Conservation (phyloP, 2,113 vertebrate genomes). For the Donacobius atricapilla region DNA sequence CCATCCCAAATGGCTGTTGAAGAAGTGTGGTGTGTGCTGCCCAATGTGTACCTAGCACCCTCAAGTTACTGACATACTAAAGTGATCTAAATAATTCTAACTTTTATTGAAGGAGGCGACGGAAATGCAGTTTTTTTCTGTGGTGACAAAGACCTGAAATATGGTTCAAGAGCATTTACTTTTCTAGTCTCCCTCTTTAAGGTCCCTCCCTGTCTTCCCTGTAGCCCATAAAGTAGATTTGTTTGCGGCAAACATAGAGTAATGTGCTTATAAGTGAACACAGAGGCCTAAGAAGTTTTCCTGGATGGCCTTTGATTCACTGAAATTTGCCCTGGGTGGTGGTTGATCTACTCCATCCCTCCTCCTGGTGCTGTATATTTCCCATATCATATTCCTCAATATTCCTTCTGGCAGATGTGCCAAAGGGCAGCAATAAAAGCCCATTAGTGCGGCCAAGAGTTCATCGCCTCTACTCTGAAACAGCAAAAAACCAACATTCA, state of each 20-base stretch:
- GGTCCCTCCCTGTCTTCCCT: background rate
- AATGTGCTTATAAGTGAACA: background rate
- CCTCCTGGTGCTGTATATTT: background rate
- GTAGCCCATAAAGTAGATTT: background rate
- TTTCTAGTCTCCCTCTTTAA: background rate
- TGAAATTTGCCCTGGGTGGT: background rate
- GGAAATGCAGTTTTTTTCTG: background rate
- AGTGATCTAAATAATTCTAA: background rate
- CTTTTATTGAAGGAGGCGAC: background rate
- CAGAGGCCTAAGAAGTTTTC: background rate
- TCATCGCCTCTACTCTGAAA: background rate
- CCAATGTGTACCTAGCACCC: rapidly evolving
- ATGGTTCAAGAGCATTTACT: rapidly evolving
- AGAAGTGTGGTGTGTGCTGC: too few relatives aligned
- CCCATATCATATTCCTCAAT: background rate
- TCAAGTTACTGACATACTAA: background rate
- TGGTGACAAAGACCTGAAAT: background rate
- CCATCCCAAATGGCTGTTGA: rapidly evolving
- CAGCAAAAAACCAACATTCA: constrained; percentile 43
- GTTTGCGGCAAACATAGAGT: background rate
- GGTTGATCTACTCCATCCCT: background rate
- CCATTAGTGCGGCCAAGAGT: background rate
- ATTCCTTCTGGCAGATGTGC: constrained; percentile 6
- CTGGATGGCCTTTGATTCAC: background rate
- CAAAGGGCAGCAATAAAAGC: constrained; percentile 12